These are phyloP conservation scores for Sebastes paucispinis DNA, from an alignment of 2,797 vertebrate species.

Conservation along the genomic window DNA sequence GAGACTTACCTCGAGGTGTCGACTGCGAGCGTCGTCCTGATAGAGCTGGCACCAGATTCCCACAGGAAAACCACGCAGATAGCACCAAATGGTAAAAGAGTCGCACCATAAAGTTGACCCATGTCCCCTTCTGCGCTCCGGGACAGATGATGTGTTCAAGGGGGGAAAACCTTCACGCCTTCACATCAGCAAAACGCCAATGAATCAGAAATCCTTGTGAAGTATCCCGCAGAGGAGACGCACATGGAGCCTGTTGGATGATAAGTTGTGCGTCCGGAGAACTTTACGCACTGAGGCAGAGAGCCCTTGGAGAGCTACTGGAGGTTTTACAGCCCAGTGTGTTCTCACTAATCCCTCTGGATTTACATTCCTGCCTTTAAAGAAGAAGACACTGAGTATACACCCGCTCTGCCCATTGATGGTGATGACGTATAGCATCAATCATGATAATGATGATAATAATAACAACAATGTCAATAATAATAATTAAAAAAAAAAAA, in stretches of 20 bases:
- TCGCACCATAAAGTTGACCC: conserved; percentile 74
- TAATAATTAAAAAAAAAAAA: background rate
- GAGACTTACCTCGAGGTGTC: conserved; percentile 74
- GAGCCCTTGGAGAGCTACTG: conserved; percentile 70
- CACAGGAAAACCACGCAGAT: conserved; percentile 74
- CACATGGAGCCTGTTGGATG: conserved; percentile 50
- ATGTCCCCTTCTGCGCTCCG: conserved; percentile 72
- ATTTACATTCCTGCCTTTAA: conserved; percentile 76
- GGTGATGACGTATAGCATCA: background rate
- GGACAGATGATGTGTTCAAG: conserved; percentile 38
- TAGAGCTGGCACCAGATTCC: conserved; percentile 72
- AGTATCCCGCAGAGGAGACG: conserved; percentile 57
- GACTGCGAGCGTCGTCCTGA: conserved; percentile 70
- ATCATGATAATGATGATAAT: background rate
- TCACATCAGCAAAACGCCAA: conserved; percentile 36
- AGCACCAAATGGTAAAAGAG: conserved; percentile 72
- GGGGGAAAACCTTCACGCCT: conserved; percentile 30
- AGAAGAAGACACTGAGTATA: conserved; percentile 40
- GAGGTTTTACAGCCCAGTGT: conserved; percentile 59
- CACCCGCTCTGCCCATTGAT: background rate
- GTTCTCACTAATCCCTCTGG: conserved; percentile 68
- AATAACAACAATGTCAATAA: background rate
- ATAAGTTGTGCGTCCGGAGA: conserved; percentile 50
- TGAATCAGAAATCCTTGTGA: conserved; percentile 37
- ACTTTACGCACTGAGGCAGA: conserved; percentile 72